phyloP scores from a whole-genome alignment of 2,113 vertebrate genomes.

The Melanocharis versteri region DNA sequence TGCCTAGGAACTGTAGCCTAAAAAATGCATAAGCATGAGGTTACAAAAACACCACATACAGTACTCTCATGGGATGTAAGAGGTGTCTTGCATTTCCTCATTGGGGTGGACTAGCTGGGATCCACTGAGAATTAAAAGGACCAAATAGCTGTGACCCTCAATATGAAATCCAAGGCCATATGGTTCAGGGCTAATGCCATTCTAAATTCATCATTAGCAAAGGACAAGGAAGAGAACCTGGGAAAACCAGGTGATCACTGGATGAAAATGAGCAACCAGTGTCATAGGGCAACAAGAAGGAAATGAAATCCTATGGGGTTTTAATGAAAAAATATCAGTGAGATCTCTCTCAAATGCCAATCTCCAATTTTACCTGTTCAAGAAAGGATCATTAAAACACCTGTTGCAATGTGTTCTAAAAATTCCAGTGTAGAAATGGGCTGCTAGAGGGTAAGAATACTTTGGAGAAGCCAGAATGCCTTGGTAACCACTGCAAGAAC shows the following conservation, averaged over 20 bases:
- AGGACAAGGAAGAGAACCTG: neutral
- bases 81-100: neutral
- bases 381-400: neutral
- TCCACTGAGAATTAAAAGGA: neutral
- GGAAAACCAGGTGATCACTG: neutral
- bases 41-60: rapidly evolving
- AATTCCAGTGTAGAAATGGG: neutral
- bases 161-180: neutral
- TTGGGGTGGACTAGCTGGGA: neutral
- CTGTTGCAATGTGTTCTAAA: neutral
- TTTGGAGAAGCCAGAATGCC: neutral
- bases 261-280: neutral
- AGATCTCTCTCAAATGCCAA: neutral
- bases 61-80: neutral
- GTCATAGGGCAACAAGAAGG: neutral
- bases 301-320: neutral
- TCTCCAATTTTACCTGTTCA: neutral
- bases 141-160: neutral
- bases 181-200: neutral
- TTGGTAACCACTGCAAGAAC: neutral
- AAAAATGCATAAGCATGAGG: neutral
- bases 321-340: neutral
- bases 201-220: neutral
- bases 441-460: neutral
- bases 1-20: neutral